Evolutionary conservation across 2,797 vertebrate species (phyloP), one percentile per base, ranked within the genome.

Genomic region (Eremophila alpestris): DNA sequence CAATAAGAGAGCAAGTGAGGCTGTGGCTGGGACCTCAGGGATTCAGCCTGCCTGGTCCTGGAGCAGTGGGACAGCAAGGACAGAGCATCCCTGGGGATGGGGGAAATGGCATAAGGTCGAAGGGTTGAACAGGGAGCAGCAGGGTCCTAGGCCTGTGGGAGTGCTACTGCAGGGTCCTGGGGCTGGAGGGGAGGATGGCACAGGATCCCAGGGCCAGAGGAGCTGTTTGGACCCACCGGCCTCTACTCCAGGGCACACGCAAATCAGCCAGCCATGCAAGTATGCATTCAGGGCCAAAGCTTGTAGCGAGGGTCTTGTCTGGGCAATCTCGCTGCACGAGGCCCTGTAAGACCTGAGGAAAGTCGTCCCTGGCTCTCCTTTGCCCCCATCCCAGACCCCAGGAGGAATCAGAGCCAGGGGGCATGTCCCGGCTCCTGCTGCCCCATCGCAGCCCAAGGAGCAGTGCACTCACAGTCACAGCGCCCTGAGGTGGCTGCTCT

Each of bases 251-350:
- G 15, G 27, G 29, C 29, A 52, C 2, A 12, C 63, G 55, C 0
- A 0, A 59, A 43, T 64, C 68, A 52, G 18, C 3, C 60, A 80
- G 60, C 67, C 70, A 32, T 3, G 10, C 12, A 43, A 77, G 19
- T 2, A 45, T 13, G 6, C 48, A 4, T 19, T 36, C 19, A 67
- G 54, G 43, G 51, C 55, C 45, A 48, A 41, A 87, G 63, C 22
- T 26, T 27, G 36, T 7, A 65, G 54, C 0, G 0, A 49, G 22
- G 38, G 34, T 46, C n/a, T 49, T 21, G 21, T 30, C 63, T 1
- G 2, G n/a, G n/a, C 34, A 71, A 52, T 45, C 29, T 52, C 4
- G 1, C 17, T 52, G 51, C 0, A 0, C 0, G 2, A 73, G 45
- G 78, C 51, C 29, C 80, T 48, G 29, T 30, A 74, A 77, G 27